Conservation (phyloP, 2,797 vertebrate genomes). For the Peromyscus melanophrys region DNA sequence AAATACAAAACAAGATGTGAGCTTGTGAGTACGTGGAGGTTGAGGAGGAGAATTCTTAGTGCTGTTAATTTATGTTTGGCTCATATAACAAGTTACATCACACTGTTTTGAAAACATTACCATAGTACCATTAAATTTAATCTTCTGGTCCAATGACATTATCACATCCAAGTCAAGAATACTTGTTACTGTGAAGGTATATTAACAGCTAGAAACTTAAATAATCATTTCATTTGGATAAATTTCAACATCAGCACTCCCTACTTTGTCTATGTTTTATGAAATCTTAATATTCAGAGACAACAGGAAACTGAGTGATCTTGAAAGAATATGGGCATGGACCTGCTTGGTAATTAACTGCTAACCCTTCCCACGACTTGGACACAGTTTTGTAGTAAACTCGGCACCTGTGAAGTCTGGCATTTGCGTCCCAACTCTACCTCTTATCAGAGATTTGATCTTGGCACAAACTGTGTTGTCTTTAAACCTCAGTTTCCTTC, state of each 20-base stretch:
- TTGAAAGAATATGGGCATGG: neutral
- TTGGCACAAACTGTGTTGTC: neutral
- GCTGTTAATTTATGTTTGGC: constrained; percentile 57
- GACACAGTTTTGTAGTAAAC: neutral
- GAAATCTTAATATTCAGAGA: constrained; percentile 29
- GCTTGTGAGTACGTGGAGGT: neutral
- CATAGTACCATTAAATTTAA: constrained; percentile 59
- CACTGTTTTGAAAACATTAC: constrained; percentile 76
- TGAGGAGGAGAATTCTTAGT: constrained; percentile 53
- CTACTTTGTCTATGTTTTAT: neutral
- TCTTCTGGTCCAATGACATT: constrained; percentile 54
- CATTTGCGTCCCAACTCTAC: neutral
- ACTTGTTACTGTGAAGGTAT: constrained; percentile 38
- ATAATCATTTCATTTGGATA: neutral
- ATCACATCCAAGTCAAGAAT: constrained; percentile 71
- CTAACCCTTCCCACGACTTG: neutral
- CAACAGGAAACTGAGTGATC: neutral
- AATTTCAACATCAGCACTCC: neutral
- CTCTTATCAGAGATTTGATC: neutral
- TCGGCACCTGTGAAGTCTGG: neutral
- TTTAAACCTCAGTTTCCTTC: constrained; percentile 38
- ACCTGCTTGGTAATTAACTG: neutral
- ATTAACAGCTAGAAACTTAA: constrained; percentile 65
- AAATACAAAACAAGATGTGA: constrained; percentile 57
- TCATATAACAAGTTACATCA: constrained; percentile 36